Evolutionary conservation across 2,113 vertebrate species (phyloP), one percentile per base, ranked within the genome.

Genomic region (Psephotus haematonotus): DNA sequence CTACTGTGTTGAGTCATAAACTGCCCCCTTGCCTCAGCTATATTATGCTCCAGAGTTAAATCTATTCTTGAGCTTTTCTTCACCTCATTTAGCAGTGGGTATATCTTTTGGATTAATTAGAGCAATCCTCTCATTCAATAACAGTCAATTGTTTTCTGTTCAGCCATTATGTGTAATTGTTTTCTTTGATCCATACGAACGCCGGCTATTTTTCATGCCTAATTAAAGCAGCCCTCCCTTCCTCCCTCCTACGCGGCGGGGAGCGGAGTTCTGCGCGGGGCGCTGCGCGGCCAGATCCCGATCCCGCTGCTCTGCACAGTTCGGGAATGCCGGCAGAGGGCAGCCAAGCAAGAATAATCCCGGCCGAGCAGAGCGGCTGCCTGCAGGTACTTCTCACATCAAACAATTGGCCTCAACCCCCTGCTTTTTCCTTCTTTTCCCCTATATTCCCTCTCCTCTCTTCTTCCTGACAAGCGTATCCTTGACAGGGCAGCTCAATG

Each of bases 291-390:
- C 29, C 50, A 37, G 75, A 46, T 64, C 67, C 55, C 84, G 31
- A 16, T 59, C 33, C 33, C 33, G 29, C 49, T 6, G 47, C 53
- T 63, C 88, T 95, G 98, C 97, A 93, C 93, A 88, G 88, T 82
- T 43, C 93, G 52, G 85, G 87, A 98, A 52, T 94, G 97, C 98
- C 98, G 98, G 98, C 97, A 98, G 98, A 98, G 98, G 98, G 98
- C 98, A 97, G 98, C 97, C 98, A 96, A 98, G 98, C 98, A 98
- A 96, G 98, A 98, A 96, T 96, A 98, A 98, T 98, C 97, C 97
- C 82, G 90, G 94, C 92, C 92, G 88, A 96, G 95, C 81, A 28
- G 88, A 76, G 96, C 92, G 94, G n/a, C 95, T 93, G 81, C 84
- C 97, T 95, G 82, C 97, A 95, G 96, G 79, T 92, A 76, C 24